phyloP scores from a whole-genome alignment of 2,113 vertebrate genomes.

The Sander lucioperca region DNA sequence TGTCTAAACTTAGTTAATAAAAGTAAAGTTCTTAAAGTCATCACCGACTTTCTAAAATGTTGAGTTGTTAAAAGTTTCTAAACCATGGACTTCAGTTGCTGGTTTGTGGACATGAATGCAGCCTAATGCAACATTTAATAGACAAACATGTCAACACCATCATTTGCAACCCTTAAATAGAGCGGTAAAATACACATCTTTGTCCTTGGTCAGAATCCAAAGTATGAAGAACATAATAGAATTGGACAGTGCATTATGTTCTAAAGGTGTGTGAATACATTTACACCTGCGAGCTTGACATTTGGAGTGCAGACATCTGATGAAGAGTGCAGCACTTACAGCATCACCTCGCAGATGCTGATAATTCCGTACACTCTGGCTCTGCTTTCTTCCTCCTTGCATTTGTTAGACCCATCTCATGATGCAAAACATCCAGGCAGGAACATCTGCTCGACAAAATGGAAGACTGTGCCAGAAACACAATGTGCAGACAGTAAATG shows the following conservation, averaged over 20 bases:
- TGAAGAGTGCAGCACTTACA: constrained; percentile 43
- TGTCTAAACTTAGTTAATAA: neutral
- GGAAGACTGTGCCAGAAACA: constrained; percentile 1
- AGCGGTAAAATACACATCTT: neutral
- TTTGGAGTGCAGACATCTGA: constrained; percentile 52
- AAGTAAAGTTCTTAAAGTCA: constrained; percentile 11
- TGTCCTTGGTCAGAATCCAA: neutral
- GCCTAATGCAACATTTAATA: neutral
- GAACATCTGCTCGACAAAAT: constrained; percentile 6
- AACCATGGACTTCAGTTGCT: neutral
- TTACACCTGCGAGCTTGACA: constrained; percentile 52
- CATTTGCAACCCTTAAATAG: neutral
- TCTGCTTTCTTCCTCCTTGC: constrained; percentile 15
- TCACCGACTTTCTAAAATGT: neutral
- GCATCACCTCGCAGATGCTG: constrained; percentile 10
- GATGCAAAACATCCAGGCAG: neutral
- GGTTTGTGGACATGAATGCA: neutral
- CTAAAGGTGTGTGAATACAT: constrained; percentile 40
- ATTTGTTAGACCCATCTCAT: constrained; percentile 22
- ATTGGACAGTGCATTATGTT: constrained; percentile 18
- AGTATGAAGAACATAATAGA: neutral
- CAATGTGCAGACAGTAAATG: constrained; percentile 29
- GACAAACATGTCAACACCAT: neutral
- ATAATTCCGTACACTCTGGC: constrained; percentile 14
- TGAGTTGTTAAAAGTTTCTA: neutral